These are phyloP conservation scores for Pelodiscus sinensis DNA, from an alignment of 2,113 vertebrate genomes.

Conservation along the genomic window DNA sequence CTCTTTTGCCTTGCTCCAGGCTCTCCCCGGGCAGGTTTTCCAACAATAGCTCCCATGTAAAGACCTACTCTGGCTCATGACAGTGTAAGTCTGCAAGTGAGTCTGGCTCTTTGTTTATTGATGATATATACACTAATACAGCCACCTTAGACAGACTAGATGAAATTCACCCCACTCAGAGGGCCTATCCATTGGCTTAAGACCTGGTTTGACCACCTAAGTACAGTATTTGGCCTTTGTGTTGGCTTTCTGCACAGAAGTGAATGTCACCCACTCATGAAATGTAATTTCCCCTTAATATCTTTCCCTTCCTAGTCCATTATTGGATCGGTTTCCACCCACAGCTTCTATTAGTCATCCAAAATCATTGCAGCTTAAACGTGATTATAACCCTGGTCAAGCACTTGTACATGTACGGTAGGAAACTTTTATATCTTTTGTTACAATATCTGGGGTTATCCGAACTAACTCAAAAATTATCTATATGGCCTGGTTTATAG, in stretches of 20 bases:
- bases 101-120: neutral
- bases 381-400: neutral
- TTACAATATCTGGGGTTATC: accelerated
- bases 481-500: neutral
- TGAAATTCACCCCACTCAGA: neutral
- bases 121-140: neutral
- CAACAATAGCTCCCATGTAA: neutral
- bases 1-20: neutral
- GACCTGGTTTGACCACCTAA: neutral
- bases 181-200: neutral
- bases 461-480: neutral
- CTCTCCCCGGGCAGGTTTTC: neutral
- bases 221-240: accelerated
- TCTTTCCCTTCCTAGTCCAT: neutral
- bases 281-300: neutral
- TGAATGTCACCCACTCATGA: neutral
- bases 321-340: neutral
- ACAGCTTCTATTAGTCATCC: neutral
- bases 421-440: neutral
- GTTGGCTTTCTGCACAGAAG: accelerated
- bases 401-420: neutral
- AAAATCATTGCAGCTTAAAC: neutral
- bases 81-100: neutral
- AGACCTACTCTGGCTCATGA: neutral
- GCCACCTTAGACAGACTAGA: neutral